A percentile compares a stretch with the other conserved stretches of the same genome.
These are phyloP conservation scores for Embidobia sp. DNA, from an alignment of 2,888 invertebrate genomes.

Conservation along the genomic window DNA sequence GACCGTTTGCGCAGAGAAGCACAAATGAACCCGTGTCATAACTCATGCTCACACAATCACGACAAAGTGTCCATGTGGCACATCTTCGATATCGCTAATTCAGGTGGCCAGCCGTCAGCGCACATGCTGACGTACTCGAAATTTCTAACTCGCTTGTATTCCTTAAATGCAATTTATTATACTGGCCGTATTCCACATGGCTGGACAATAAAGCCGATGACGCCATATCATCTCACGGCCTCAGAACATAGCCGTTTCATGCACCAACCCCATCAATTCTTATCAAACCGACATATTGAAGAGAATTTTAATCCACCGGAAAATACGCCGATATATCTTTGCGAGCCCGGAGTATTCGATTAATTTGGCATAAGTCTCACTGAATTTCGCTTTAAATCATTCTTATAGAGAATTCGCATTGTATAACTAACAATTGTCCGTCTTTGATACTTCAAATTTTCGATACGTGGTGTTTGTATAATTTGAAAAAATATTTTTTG, in stretches of 20 bases:
- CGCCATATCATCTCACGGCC: slow-evolving; percentile 13
- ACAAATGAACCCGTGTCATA: slow-evolving; percentile 8
- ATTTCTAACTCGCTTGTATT: slow-evolving; percentile 32
- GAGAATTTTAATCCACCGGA: slow-evolving; percentile 5
- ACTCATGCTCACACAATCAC: slow-evolving; percentile 8
- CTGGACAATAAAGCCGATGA: slow-evolving; percentile 27
- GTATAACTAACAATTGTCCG: too few species aligned
- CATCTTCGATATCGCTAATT: slow-evolving; percentile 46
- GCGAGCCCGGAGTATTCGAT: too few species aligned
- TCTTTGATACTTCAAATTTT: too few species aligned
- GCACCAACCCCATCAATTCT: slow-evolving; percentile 6
- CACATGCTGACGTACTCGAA: slow-evolving; percentile 40
- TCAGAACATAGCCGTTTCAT: neutral
- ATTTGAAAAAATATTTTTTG: too few species aligned
- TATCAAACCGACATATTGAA: slow-evolving; percentile 6
- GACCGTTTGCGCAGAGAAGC: too few species aligned
- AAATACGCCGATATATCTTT: too few species aligned
- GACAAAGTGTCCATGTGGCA: slow-evolving; percentile 18
- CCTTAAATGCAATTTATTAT: slow-evolving; percentile 54
- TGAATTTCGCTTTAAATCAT: too few species aligned
- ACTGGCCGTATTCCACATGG: slow-evolving; percentile 32
- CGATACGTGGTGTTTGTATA: too few species aligned
- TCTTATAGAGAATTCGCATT: too few species aligned
- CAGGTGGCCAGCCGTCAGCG: slow-evolving; percentile 33
- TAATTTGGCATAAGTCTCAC: too few species aligned